Conservation (phyloP, 2,113 vertebrate genomes). For the Indicator maculatus region DNA sequence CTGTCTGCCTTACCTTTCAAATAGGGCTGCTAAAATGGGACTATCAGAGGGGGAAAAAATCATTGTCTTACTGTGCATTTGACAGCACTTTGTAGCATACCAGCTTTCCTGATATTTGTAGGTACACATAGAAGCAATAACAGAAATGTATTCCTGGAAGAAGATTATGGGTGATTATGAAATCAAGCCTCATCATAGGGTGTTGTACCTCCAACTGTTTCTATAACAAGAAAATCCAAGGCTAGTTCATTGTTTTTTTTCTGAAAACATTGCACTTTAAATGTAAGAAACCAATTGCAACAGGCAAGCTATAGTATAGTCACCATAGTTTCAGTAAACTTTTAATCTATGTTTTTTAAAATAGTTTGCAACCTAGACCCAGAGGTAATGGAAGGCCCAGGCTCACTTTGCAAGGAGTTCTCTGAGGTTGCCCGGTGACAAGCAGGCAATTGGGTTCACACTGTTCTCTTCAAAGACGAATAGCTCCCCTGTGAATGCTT, state of each 20-base stretch:
- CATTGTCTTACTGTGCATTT: not conserved
- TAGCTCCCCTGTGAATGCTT: not conserved
- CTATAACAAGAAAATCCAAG: not conserved
- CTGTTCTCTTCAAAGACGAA: slow-evolving; percentile 11
- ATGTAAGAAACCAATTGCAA: not conserved
- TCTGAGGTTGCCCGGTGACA: not conserved
- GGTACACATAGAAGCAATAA: not conserved
- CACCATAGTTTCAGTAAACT: not conserved
- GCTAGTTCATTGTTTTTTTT: not conserved
- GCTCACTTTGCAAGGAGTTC: not conserved
- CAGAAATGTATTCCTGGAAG: not conserved
- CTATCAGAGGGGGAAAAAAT: not conserved
- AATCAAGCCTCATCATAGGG: not conserved
- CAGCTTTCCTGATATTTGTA: not conserved
- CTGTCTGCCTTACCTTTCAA: slow-evolving; percentile 3
- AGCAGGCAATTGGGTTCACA: not conserved
- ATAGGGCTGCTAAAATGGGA: slow-evolving; percentile 8
- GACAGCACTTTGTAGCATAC: not conserved
- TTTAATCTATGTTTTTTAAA: not conserved
- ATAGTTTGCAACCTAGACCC: not conserved
- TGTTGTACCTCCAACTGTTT: not conserved
- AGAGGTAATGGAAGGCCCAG: not conserved
- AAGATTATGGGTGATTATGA: not conserved
- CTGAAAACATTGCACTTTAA: not conserved
- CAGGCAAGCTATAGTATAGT: not conserved